These are phyloP conservation scores for Gonioctena quinquepunctata DNA, from an alignment of 1,140 invertebrate species.

Conservation along the genomic window DNA sequence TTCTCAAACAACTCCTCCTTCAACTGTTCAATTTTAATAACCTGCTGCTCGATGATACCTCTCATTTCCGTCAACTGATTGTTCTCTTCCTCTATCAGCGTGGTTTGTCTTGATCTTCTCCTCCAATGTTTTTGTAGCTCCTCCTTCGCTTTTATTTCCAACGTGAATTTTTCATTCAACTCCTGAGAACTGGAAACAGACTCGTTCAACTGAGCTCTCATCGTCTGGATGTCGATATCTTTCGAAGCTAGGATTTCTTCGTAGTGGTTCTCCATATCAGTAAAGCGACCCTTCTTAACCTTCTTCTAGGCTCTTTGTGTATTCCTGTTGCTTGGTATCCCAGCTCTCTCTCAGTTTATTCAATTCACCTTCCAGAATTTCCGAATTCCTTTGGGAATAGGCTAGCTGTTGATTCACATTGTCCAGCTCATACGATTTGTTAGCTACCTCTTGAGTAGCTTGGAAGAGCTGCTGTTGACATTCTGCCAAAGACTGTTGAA, in stretches of 20 bases:
- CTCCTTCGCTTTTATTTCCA: conserved; percentile 15
- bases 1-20: conserved; percentile 67
- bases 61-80: conserved; percentile 59
- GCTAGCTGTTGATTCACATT: conserved; percentile 25
- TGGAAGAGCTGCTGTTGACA: conserved; percentile 21
- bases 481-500: conserved; percentile 16
- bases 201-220: conserved; percentile 26
- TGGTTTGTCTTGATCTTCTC: conserved; percentile 58
- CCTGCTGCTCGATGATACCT: conserved; percentile 65
- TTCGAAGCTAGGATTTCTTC: conserved; percentile 37
- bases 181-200: conserved; percentile 22
- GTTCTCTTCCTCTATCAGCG: conserved; percentile 60
- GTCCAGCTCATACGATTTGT: conserved; percentile 26
- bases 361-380: conserved; percentile 26
- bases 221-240: conserved; percentile 34
- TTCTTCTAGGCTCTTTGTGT: conserved; percentile 25
- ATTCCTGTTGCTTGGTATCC: conserved; percentile 34
- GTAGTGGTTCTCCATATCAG: conserved; percentile 36
- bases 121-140: conserved; percentile 30
- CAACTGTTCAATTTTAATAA: conserved; percentile 68
- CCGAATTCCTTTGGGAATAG: conserved; percentile 26
- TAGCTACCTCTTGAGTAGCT: conserved; percentile 13
- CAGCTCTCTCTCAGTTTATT: conserved; percentile 24
- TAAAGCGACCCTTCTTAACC: conserved; percentile 27
- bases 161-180: conserved; percentile 23